A percentile compares a stretch with the other conserved stretches of the same genome.
Evolutionary conservation across 2,113 vertebrate species (phyloP).

Genomic region (Todiramphus chloris): DNA sequence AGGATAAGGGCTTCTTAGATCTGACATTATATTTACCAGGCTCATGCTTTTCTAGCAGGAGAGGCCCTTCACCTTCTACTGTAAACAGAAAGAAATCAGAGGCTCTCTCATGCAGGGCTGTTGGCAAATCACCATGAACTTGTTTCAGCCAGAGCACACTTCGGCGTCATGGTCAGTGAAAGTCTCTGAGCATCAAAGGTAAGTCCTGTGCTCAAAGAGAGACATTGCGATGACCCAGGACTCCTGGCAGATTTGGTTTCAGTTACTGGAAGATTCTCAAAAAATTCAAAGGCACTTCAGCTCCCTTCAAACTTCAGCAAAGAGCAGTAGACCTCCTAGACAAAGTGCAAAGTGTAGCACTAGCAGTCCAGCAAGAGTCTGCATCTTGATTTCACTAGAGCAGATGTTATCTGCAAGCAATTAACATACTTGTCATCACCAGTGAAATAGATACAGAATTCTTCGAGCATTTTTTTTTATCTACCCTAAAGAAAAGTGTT

Average conservation of each 20-base stretch:
- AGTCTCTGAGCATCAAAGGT: slow-evolving; percentile 81
- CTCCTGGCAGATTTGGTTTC: slow-evolving; percentile 86
- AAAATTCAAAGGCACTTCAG: slow-evolving; percentile 73
- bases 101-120: slow-evolving; percentile 64
- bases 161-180: slow-evolving; percentile 86
- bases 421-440: slow-evolving; percentile 82
- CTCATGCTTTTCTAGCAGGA: slow-evolving; percentile 51
- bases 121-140: slow-evolving; percentile 79
- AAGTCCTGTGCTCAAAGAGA: slow-evolving; percentile 85
- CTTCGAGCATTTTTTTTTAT: slow-evolving; percentile 22
- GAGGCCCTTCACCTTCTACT: slow-evolving; percentile 70
- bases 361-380: slow-evolving; percentile 63
- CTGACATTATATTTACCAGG: slow-evolving; percentile 71
- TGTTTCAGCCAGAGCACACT: slow-evolving; percentile 79
- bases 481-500: slow-evolving; percentile 69
- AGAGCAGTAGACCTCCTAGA: slow-evolving; percentile 62
- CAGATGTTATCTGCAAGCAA: slow-evolving; percentile 88
- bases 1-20: slow-evolving; percentile 73
- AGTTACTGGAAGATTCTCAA: slow-evolving; percentile 81
- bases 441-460: slow-evolving; percentile 75
- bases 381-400: slow-evolving; percentile 78
- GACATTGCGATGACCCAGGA: slow-evolving; percentile 87
- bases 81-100: slow-evolving; percentile 78
- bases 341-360: slow-evolving; percentile 67
- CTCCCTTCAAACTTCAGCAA: slow-evolving; percentile 64